Evolutionary conservation across 2,797 vertebrate species (phyloP), one percentile per base, ranked within the genome.

Genomic region (Sternotherus odoratus): DNA sequence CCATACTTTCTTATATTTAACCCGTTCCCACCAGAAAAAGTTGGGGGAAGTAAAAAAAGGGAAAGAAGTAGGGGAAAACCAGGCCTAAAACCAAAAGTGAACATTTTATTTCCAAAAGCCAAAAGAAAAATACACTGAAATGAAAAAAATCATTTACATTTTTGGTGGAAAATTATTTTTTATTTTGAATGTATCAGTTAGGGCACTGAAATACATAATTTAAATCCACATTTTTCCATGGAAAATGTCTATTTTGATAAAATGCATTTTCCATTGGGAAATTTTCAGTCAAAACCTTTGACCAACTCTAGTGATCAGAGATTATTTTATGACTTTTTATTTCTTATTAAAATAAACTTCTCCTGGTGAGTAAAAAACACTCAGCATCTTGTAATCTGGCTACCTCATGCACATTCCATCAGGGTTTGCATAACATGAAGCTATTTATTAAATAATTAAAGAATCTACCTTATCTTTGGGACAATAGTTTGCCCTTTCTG

Each of bases 401-500:
- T 39, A 4, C 12, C 30, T 80, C 77, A 92, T 90, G 10, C 33
- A 43, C 13, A 1, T 85, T 82, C n/a, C 79, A 46, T 63, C 46
- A 78, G 39, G n/a, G 21, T 69, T 39, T 23, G 92, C n/a, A 72
- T 24, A 54, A 33, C 82, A 74, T 56, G n/a, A 21, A 19, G 72
- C 19, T 88, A 9, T 87, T 93, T 39, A 36, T 82, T 79, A 93
- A 60, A 66, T 15, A 51, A 56, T 50, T 24, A 12, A 93, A 95
- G 84, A 33, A 56, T 50, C 43, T 81, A 54, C 54, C 77, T 91
- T 86, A 66, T 72, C 33, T 80, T 92, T 92, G 82, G 66, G 72
- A 89, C 39, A 79, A 46, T 75, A 92, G 63, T 51, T 13, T 77
- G 90, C 57, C 36, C n/a, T 90, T 95, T 90, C 93, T 51, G 83